phyloP scores from a whole-genome alignment of 1,140 invertebrate species.

The Euborellia annulipes region DNA sequence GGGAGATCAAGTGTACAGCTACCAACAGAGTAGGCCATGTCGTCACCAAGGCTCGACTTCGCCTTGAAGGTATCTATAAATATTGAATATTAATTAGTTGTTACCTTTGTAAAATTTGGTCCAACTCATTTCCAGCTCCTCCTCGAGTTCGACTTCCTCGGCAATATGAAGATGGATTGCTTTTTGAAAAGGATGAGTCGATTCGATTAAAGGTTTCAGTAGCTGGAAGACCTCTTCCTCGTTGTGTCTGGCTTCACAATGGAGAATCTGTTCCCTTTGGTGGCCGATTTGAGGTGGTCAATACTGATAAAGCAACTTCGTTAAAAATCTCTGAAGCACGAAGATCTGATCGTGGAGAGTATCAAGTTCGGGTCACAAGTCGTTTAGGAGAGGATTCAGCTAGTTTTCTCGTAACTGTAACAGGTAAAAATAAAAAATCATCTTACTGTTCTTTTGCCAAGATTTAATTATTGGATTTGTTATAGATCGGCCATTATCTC shows the following conservation, averaged over 20 bases:
- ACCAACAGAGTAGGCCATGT: constrained; percentile 67
- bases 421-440: constrained; percentile 39
- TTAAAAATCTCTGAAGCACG: constrained; percentile 55
- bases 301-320: constrained; percentile 48
- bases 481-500: constrained; percentile 64
- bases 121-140: constrained; percentile 36
- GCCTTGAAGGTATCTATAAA: constrained; percentile 44
- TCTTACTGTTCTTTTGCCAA: neutral
- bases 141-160: constrained; percentile 60
- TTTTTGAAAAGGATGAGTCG: constrained; percentile 76
- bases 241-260: constrained; percentile 73
- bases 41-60: constrained; percentile 51
- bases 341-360: constrained; percentile 69
- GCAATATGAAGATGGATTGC: constrained; percentile 70
- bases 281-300: constrained; percentile 42
- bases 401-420: constrained; percentile 72
- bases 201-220: constrained; percentile 77
- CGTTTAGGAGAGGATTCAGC: constrained; percentile 61
- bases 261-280: constrained; percentile 47
- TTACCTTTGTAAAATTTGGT: too few relatives aligned
- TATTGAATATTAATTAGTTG: too few relatives aligned
- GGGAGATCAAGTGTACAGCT: constrained; percentile 75
- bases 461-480: constrained; percentile 10
- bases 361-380: constrained; percentile 63
- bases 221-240: constrained; percentile 70